Conservation (phyloP, 2,797 vertebrate genomes). For the Hylomyscus alleni region DNA sequence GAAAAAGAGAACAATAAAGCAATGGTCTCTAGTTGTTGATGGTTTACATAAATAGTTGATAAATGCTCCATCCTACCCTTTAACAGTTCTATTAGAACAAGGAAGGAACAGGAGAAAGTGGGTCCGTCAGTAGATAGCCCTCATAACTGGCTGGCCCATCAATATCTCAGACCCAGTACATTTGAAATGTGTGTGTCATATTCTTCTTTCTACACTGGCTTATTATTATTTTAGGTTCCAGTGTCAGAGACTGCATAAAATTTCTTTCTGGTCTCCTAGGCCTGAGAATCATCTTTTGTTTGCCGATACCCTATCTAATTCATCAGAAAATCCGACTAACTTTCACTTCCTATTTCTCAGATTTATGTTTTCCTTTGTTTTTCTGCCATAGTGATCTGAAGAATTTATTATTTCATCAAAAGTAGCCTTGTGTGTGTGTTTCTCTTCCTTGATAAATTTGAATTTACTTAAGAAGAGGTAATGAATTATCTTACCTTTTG, state of each 20-base stretch:
- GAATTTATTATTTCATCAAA: constrained; percentile 1
- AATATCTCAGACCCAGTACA: not conserved
- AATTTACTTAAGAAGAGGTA: not conserved
- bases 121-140: not conserved
- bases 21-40: not conserved
- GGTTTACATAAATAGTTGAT: not conserved
- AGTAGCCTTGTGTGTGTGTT: not conserved
- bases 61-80: not conserved
- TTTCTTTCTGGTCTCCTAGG: not conserved
- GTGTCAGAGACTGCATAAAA: not conserved
- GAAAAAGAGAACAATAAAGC: not conserved
- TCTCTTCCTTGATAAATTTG: not conserved
- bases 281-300: not conserved
- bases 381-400: not conserved
- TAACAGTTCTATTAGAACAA: constrained; percentile 40
- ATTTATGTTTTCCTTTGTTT: not conserved
- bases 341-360: constrained; percentile 22
- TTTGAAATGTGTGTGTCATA: not conserved
- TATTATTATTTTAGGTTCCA: not conserved
- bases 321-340: constrained; percentile 20
- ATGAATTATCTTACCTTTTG: not conserved
- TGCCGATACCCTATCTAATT: not conserved
- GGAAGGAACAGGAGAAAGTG: not conserved
- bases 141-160: not conserved
- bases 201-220: not conserved